Evolutionary conservation across 2,113 vertebrate genomes (phyloP), one percentile per base, ranked within the genome.

Genomic region (Hypomesus transpacificus): DNA sequence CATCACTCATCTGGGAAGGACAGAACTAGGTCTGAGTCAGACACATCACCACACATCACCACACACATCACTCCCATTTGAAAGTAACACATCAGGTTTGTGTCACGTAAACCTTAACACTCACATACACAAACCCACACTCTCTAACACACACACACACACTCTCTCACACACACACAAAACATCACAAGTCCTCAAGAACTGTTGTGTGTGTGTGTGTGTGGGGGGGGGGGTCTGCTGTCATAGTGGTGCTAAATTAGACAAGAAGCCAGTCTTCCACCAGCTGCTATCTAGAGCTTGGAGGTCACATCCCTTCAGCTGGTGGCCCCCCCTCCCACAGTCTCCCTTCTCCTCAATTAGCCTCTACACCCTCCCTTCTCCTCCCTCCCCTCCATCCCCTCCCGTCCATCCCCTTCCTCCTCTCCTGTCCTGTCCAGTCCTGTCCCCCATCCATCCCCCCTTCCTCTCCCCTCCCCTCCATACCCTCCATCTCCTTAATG

Each of bases 401-500:
- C 17, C 66, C 57, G 82, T 75, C 70, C 28, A 59, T 57, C 74
- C 61, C 61, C 24, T 68, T 74, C 70, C 82, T 84, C 6, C 66
- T 8, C 50, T 17, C 39, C 17, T 20, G n/a, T 13, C 24, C 17
- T 9, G 22, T 26, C 22, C 16, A 1, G 24, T 24, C 24, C 24
- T 26, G 24, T 26, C 53, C 53, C 13, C 58, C 62, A 14, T 64
- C 62, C 31, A 26, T 50, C 31, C 63, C 31, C 31, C 26, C 56
- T n/a, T 57, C 8, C 20, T 5, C 65, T 39, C 57, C 39, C 13
- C 4, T 3, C 53, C 3, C 39, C 63, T 70, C 76, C 85, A 91
- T 3, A 39, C 3, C 39, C 63, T 70, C 76, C 85, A 91, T 87
- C 89, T 80, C 70, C 70, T 70, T 89, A 87, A 88, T 89, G 87